Base-by-base conservation (phyloP, 2,797 vertebrate genomes). In the Echeneis naucrates region DNA sequence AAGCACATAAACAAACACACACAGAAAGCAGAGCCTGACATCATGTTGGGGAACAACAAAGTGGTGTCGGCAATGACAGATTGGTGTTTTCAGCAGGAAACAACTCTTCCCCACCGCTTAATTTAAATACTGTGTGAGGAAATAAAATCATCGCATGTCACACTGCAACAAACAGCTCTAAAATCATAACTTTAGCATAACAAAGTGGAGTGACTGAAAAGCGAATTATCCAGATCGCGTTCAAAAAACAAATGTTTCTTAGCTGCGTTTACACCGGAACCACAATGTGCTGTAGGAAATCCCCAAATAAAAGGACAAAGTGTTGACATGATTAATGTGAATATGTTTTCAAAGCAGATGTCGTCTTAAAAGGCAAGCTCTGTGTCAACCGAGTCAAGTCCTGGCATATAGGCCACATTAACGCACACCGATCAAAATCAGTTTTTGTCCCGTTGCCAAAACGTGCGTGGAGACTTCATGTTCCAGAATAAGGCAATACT, bases 71-170 rank as follows among this genome's bases (percentile, higher is more conserved):
- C 21, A 86, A 71, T 72, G 89, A 88, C 56, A 79, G 83, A 82
- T 33, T 65, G 9, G 40, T 78, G 81, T 90, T 91, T 83, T 87
- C 62, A 69, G 63, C 73, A 81, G 88, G 82, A 89, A 85, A 50
- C 82, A 30, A 24, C 42, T 77, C 56, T 68, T 68, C 55, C 45
- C 14, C 17, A 45, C 40, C 12, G 14, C 63, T 73, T 61, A 32
- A 57, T 68, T 53, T 27, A 44, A 19, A 17, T 47, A 42, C 21
- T 40, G 30, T 37, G 27, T 8, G 50, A 76, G 78, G 61, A 67
- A 72, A 80, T 66, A 9, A 61, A 82, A 51, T 62, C 1, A 69
- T 45, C 62, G 33, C 53, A 30, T 61, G 58, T 60, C 38, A 6
- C 50, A n/a, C 42, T 12, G 33, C 37, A 60, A 38, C 44, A 66